Conservation (phyloP, 1,140 invertebrate genomes). For the Orchestia grillus region DNA sequence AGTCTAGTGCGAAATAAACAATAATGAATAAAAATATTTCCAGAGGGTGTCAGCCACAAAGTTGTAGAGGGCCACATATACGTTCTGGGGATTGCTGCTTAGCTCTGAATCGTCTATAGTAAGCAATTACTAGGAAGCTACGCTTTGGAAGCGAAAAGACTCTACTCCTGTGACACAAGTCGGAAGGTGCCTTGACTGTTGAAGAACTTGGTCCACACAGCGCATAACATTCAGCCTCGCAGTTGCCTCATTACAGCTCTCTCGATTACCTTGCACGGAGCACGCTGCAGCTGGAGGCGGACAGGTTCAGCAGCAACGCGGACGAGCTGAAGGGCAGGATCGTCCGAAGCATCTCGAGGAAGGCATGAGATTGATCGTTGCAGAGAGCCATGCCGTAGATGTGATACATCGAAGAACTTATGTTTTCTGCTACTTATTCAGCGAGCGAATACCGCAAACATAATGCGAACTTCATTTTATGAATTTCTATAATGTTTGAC, state of each 20-base stretch:
- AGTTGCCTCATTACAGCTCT: background rate
- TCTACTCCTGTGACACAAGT: background rate
- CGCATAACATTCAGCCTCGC: background rate
- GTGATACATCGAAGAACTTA: no score
- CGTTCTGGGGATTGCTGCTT: background rate
- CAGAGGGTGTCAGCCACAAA: background rate
- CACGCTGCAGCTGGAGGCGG: background rate
- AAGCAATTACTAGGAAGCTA: background rate
- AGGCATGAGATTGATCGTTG: no score
- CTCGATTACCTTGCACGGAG: background rate
- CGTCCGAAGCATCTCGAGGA: no score
- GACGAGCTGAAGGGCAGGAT: background rate
- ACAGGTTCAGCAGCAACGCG: background rate
- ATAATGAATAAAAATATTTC: background rate
- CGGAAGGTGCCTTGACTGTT: background rate
- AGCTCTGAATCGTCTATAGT: background rate
- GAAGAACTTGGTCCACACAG: background rate
- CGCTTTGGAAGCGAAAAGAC: background rate
- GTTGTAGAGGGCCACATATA: background rate
- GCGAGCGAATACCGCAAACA: no score
- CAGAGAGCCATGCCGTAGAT: no score
- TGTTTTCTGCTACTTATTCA: no score
- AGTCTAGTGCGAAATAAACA: no score
- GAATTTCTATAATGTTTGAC: no score
- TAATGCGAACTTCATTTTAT: no score